phyloP scores from a whole-genome alignment of 2,797 vertebrate genomes.

The Geotrypetes seraphini region DNA sequence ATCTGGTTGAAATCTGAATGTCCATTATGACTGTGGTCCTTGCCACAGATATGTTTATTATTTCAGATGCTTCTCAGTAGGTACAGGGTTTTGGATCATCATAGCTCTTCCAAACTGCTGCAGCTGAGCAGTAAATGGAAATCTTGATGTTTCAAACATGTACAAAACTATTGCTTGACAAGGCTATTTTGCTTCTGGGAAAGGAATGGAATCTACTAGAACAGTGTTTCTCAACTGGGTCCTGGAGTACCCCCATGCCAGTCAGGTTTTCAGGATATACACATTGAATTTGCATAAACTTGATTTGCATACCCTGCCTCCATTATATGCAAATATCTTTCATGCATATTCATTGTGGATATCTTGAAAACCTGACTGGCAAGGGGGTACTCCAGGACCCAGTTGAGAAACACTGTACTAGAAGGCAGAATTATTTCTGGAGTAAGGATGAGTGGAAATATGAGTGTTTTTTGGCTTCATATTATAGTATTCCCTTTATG shows the following conservation, averaged over 20 bases:
- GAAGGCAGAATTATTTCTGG: constrained; percentile 39
- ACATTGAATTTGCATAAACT: no score
- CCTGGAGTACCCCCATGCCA: no score
- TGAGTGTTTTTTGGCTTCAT: constrained; percentile 52
- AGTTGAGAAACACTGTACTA: no score
- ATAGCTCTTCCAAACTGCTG: constrained; percentile 10
- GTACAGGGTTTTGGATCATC: constrained; percentile 24
- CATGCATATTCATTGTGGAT: no score
- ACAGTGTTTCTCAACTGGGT: no score
- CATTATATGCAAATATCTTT: no score
- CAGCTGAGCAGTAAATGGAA: constrained; percentile 43
- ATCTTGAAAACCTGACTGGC: no score
- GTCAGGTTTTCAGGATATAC: no score
- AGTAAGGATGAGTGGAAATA: constrained; percentile 47
- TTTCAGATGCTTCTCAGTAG: constrained; percentile 31
- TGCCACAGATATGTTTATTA: constrained; percentile 18
- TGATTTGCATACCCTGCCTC: no score
- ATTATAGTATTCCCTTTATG: no score
- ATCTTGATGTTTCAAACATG: constrained; percentile 17
- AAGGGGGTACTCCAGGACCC: no score
- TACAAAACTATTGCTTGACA: constrained; percentile 22
- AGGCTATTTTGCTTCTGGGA: constrained; percentile 43
- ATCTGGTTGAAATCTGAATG: constrained; percentile 8
- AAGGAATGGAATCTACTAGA: constrained; percentile 44
- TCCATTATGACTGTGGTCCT: constrained; percentile 17